Evolutionary conservation across 1,140 invertebrate species (phyloP), one percentile per base, ranked within the genome.

Genomic region (Drosophila suzukii): DNA sequence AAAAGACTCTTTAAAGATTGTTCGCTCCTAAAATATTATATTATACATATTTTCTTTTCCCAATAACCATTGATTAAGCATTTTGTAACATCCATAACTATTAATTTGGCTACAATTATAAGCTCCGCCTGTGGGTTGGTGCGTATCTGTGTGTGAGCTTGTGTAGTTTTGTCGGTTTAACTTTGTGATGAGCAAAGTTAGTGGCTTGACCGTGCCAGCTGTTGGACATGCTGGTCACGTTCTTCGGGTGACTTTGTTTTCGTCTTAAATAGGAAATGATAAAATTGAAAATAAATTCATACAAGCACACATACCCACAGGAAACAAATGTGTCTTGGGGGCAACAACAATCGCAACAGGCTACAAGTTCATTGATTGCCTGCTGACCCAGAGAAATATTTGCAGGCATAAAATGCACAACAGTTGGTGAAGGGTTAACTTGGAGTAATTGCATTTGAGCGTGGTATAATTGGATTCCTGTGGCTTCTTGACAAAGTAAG

Each of bases 211-310:
- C 76, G 60, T 82, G 81, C 53, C 82, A 81, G 68, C 59, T 81
- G 78, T 46, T 80, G 56, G 51, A 66, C 59, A 82, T 89, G 84
- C 84, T 41, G 79, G 80, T 82, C 83, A 88, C 83, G 83, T 89
- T 68, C 84, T 56, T 73, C 66, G 60, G 75, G 84, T 88, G 83
- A 88, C 84, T 88, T 88, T 88, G 83, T 83, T 83, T 88, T 89
- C 84, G 83, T 88, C 84, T 86, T 88, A 89, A 88, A 88, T 88
- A 76, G 80, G 76, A 89, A 88, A 83, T 88, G 79, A 83, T 86
- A 89, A 88, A 88, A 88, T 88, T 88, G 83, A 86, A 71, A 86
- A 86, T 88, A 85, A 88, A 88, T 88, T 78, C 74, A 71, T 71
- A 71, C 46, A 68, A 66, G 66, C 61, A 68, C 59, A 62, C 61